Base-by-base conservation (phyloP, 1,140 invertebrate species). In the Pogonus chalceus region DNA sequence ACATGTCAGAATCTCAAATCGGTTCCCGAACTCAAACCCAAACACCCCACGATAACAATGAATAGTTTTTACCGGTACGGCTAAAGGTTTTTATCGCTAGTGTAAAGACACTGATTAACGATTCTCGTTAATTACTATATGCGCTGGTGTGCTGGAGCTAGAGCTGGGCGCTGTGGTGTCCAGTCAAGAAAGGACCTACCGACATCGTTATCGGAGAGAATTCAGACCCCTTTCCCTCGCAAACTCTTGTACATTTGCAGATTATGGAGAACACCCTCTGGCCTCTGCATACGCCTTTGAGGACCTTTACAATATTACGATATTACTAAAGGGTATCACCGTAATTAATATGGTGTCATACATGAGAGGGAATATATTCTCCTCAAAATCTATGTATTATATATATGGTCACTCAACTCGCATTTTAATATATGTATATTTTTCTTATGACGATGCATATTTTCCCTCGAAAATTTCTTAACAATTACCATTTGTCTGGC, bases 121-220 rank as follows among this genome's bases (percentile, higher is more conserved):
- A 43, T 43, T 43, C 37, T 43, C 37, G 37, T 43, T 43, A 43
- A 43, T 43, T 43, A 43, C 37, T 18, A 43, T n/a, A n/a, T n/a
- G n/a, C n/a, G n/a, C n/a, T n/a, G n/a, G n/a, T n/a, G n/a, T n/a
- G n/a, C n/a, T n/a, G n/a, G n/a, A n/a, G n/a, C n/a, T n/a, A n/a
- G n/a, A n/a, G n/a, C n/a, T n/a, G n/a, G n/a, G n/a, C n/a, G n/a
- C n/a, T n/a, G 37, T 18, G 37, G 37, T 43, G 37, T 43, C 37
- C 37, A 43, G 37, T 18, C 37, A 43, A 43, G 37, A 43, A 43
- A 43, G 37, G 37, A 43, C 9, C 26, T 7, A 4, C 14, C 26
- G 26, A 31, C 18, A 16, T 43, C 37, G 37, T 43, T 43, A 43
- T 43, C 37, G 37, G 37, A 31, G 26, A 7, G 26, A 31, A 14